These are phyloP conservation scores for Ficedula albicollis DNA, from an alignment of 2,797 vertebrate genomes.

Conservation along the genomic window DNA sequence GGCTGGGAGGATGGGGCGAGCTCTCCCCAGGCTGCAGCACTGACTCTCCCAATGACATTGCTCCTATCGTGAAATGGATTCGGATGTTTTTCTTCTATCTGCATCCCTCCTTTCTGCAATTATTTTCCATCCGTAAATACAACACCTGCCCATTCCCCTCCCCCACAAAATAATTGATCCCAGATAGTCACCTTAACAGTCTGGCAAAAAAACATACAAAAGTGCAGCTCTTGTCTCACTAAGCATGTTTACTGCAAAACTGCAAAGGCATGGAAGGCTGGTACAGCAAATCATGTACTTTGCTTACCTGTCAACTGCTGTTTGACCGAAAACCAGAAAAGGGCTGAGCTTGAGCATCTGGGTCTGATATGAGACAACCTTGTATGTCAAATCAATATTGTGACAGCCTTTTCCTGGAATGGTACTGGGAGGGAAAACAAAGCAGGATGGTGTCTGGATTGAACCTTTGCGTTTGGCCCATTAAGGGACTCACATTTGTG, in stretches of 20 bases:
- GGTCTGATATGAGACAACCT: not conserved
- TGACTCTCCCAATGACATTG: not conserved
- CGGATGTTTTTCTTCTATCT: not conserved
- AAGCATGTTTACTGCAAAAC: not conserved
- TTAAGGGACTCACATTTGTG: accelerated
- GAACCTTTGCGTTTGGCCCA: not conserved
- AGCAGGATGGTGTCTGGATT: not conserved
- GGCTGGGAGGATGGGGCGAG: not conserved
- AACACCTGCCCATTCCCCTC: not conserved
- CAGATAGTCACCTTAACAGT: not conserved
- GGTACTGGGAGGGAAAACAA: not conserved
- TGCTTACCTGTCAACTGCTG: not conserved
- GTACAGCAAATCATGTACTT: not conserved
- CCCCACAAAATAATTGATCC: not conserved
- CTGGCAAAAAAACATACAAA: not conserved
- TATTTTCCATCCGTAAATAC: not conserved
- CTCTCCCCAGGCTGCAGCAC: not conserved
- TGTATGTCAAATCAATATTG: not conserved
- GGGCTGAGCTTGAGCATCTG: not conserved
- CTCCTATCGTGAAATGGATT: not conserved
- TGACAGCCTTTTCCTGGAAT: not conserved
- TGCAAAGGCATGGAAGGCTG: not conserved
- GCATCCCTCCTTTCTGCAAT: not conserved
- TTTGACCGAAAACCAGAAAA: not conserved
- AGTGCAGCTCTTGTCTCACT: not conserved